Evolutionary conservation across 2,888 invertebrate species (phyloP).

Genomic region (Apotomis capreana): DNA sequence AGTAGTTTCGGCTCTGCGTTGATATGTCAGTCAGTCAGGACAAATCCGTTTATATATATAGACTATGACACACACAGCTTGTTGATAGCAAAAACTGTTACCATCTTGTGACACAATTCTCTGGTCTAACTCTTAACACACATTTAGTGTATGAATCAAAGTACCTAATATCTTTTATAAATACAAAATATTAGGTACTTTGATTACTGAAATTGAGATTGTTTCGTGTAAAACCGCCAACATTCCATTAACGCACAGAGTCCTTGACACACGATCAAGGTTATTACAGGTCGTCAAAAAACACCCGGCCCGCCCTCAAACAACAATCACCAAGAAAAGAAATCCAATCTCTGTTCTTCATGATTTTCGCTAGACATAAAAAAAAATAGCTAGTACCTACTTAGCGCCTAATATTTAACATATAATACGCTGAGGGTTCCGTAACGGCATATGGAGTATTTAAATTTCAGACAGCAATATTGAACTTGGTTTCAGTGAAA

Average conservation of each 20-base stretch:
- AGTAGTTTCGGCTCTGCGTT: too few species aligned
- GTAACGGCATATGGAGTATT: not conserved
- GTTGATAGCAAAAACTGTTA: too few species aligned
- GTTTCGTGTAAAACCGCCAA: not conserved
- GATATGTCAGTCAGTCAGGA: too few species aligned
- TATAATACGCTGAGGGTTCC: not conserved
- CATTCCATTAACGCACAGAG: not conserved
- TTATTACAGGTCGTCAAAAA: conserved; percentile 11
- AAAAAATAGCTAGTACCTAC: conserved; percentile 4
- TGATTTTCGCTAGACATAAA: conserved; percentile 25
- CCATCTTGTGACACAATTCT: too few species aligned
- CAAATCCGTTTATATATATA: too few species aligned
- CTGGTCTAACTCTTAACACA: too few species aligned
- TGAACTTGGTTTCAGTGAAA: too few species aligned
- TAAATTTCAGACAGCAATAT: not conserved
- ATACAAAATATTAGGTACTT: too few species aligned
- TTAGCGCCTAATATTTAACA: conserved; percentile 7
- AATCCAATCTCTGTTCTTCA: conserved; percentile 21
- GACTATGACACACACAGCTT: too few species aligned
- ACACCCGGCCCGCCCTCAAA: conserved; percentile 6
- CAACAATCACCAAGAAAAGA: conserved; percentile 18
- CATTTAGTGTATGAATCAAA: too few species aligned
- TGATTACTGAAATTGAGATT: too few species aligned
- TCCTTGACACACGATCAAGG: conserved; percentile 10
- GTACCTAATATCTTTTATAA: too few species aligned